Evolutionary conservation across 2,888 invertebrate species (phyloP), one percentile per base, ranked within the genome.

Genomic region (Hylaea fasciaria): DNA sequence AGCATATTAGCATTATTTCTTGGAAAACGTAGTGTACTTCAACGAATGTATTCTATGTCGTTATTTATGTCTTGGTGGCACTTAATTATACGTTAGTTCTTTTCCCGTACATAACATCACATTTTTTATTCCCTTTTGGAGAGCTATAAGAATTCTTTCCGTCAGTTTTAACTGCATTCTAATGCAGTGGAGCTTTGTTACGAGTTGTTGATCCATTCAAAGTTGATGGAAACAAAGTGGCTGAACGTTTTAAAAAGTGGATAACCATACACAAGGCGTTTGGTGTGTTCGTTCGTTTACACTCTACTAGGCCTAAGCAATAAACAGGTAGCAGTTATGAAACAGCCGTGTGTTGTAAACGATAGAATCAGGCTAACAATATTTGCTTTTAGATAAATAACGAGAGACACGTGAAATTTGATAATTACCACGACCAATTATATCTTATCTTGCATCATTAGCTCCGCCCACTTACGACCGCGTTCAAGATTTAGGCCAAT

Each of bases 331-430:
- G 66, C 68, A 59, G 78, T 86, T 87, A 85, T 72, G 87, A 86
- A 88, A 89, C 80, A 66, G 65, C 59, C 69, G 60, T 68, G 64
- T 79, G 77, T 76, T 73, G 81, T 82, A 78, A 82, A 81, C 76
- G 78, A 82, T 81, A 82, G 82, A 86, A 81, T 73, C 74, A 77
- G 81, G 77, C 77, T 79, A 81, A 84, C 85, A 85, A 87, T 89
- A 86, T 91, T 91, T 89, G 78, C 83, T 81, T 76, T 80, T 64
- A 75, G 91, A 91, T 91, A 90, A 85, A 78, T 79, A 77, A 80
- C 76, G 68, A 81, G 83, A 83, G 83, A 83, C 77, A 81, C 83
- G 85, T 87, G 80, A 88, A 90, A 86, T 88, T 88, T 89, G 85
- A 83, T 91, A 91, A 90, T 89, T 90, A 86, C 83, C 77, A 75